Percentiles rank a stretch among this genome's conserved stretches.
Conservation (phyloP, 2,797 vertebrate species). For the Myotis pilosus region DNA sequence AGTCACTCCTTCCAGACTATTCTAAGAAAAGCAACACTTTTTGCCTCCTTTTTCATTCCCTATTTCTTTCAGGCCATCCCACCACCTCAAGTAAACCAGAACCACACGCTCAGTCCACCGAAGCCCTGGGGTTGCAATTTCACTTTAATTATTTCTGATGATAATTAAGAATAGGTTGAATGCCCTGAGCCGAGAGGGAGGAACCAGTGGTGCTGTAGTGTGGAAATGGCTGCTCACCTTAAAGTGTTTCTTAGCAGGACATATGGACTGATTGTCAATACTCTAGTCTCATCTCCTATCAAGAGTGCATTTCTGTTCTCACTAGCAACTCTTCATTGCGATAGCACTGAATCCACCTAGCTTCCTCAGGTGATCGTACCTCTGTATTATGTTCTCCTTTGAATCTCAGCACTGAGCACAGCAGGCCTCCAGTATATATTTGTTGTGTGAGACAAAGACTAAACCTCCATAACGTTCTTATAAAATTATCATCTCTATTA, state of each 20-base stretch:
- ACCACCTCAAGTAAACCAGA: neutral
- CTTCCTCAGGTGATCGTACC: neutral
- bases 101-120: neutral
- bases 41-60: neutral
- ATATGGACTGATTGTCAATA: neutral
- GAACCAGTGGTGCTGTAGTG: neutral
- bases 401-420: neutral
- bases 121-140: neutral
- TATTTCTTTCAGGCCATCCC: neutral
- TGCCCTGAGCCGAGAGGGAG: neutral
- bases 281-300: neutral
- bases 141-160: constrained; percentile 1
- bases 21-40: neutral
- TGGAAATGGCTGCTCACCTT: neutral
- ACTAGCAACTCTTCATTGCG: fast-evolving
- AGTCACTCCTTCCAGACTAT: neutral
- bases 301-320: fast-evolving
- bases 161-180: constrained; percentile 3
- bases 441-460: neutral
- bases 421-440: neutral
- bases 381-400: neutral
- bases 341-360: fast-evolving
- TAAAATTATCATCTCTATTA: neutral
- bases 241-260: no score
- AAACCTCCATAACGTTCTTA: neutral